Evolutionary conservation across 1,140 invertebrate species (phyloP), one percentile per base, ranked within the genome.

Genomic region (Latrodectus geometricus): DNA sequence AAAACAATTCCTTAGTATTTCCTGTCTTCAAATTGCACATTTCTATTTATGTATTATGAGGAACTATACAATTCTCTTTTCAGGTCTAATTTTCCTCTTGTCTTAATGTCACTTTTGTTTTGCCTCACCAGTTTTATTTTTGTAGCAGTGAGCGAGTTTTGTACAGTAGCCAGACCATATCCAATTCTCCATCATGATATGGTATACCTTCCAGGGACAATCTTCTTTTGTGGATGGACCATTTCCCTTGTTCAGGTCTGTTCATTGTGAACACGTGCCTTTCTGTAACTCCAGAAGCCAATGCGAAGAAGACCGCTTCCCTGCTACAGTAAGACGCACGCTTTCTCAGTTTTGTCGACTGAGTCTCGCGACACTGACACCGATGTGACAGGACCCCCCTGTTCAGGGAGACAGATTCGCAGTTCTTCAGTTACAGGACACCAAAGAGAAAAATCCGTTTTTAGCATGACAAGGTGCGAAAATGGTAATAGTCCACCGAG

Each of bases 401-500:
- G 17, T 9, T 69, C 68, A 49, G 49, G 20, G 15, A 81, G 48
- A 69, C n/a, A n/a, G 15, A 82, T 82, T 82, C 80, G 69, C 17
- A 48, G 70, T 82, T 82, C 80, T 82, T 82, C 20, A 52, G 70
- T 82, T 82, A 73, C 80, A 17, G 3, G 4, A 8, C 17, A 8
- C 20, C 50, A n/a, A 74, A 74, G 72, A 72, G 72, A 82, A 35
- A n/a, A 11, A 49, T 23, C 69, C 80, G 23, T 82, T 82, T 82
- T 82, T 82, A 82, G 80, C 61, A 81, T 12, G 66, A 35, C 49
- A 72, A 82, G 80, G 80, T 74, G 80, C 69, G 80, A 82, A 82
- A 11, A 17, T 20, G 9, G 80, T 82, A 73, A 82, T 74, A 52
- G 20, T 52, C 73, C 35, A 74, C 80, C 70, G 15, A 72, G 68